Percentiles rank a stretch among this genome's conserved stretches.
Conservation (phyloP, 2,888 invertebrate genomes). For the Nemoura dubitans region DNA sequence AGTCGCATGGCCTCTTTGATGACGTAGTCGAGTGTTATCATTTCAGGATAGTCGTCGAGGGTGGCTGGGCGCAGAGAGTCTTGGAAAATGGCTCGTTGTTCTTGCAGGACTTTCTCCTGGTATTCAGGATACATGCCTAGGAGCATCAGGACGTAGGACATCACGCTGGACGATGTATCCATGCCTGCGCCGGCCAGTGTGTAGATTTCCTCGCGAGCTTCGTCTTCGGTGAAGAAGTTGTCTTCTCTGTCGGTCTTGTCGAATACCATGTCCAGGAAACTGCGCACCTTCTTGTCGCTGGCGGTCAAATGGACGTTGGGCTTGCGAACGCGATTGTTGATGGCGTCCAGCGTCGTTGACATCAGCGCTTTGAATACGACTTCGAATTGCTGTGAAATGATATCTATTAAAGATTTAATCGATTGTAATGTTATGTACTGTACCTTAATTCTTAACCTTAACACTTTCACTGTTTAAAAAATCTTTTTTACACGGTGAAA, state of each 20-base stretch:
- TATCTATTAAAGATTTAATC: background rate
- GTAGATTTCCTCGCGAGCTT: constrained; percentile 48
- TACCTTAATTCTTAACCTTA: no score
- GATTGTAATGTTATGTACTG: no score
- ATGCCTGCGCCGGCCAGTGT: constrained; percentile 51
- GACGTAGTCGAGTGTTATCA: constrained; percentile 51
- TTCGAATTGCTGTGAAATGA: background rate
- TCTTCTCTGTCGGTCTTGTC: constrained; percentile 31
- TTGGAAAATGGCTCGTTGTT: constrained; percentile 45
- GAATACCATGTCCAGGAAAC: constrained; percentile 8
- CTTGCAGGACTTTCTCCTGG: constrained; percentile 48
- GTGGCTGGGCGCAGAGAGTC: constrained; percentile 44
- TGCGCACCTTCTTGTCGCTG: background rate
- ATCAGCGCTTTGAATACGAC: background rate
- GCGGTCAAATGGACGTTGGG: background rate
- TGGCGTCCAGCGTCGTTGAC: constrained; percentile 28
- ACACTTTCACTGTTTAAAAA: no score
- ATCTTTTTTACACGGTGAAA: no score
- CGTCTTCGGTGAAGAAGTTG: constrained; percentile 42
- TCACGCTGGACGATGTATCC: constrained; percentile 48
- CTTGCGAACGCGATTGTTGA: background rate
- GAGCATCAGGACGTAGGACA: constrained; percentile 46
- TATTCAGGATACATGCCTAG: constrained; percentile 50
- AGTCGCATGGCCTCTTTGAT: constrained; percentile 51
- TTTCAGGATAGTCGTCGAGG: constrained; percentile 48